phyloP scores from a whole-genome alignment of 2,888 invertebrate genomes.

The Sesamia inferens region DNA sequence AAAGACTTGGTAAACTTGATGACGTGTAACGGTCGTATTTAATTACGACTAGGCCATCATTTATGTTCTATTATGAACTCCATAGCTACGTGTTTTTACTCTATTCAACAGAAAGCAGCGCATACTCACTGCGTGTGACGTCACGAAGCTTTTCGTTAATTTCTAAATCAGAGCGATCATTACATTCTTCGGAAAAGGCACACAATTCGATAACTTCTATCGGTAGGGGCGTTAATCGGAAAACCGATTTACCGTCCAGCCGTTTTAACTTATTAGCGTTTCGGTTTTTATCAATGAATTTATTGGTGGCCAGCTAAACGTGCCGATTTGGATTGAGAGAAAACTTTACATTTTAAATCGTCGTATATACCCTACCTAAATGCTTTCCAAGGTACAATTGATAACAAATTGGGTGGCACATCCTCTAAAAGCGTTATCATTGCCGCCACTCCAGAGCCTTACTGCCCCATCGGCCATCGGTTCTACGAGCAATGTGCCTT shows the following conservation, averaged over 20 bases:
- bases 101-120: constrained; percentile 17
- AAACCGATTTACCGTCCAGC: constrained; percentile 71
- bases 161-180: constrained; percentile 40
- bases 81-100: neutral
- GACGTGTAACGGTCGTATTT: constrained; percentile 10
- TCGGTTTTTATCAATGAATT: constrained; percentile 85
- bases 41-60: constrained; percentile 7
- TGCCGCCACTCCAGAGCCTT: neutral
- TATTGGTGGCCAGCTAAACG: constrained; percentile 80
- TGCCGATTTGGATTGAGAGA: constrained; percentile 77
- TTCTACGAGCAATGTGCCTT: no score
- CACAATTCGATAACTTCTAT: constrained; percentile 63
- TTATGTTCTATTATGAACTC: constrained; percentile 16
- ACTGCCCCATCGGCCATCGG: no score
- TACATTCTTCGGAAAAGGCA: constrained; percentile 56
- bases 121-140: neutral
- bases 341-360: constrained; percentile 83
- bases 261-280: constrained; percentile 81
- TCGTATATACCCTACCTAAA: constrained; percentile 80
- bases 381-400: constrained; percentile 79
- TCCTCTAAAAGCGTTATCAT: constrained; percentile 79
- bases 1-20: constrained; percentile 20
- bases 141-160: constrained; percentile 20
- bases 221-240: constrained; percentile 61
- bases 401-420: constrained; percentile 86